Base-by-base conservation (phyloP, 2,888 invertebrate genomes). In the Drosophila paramelanica region DNA sequence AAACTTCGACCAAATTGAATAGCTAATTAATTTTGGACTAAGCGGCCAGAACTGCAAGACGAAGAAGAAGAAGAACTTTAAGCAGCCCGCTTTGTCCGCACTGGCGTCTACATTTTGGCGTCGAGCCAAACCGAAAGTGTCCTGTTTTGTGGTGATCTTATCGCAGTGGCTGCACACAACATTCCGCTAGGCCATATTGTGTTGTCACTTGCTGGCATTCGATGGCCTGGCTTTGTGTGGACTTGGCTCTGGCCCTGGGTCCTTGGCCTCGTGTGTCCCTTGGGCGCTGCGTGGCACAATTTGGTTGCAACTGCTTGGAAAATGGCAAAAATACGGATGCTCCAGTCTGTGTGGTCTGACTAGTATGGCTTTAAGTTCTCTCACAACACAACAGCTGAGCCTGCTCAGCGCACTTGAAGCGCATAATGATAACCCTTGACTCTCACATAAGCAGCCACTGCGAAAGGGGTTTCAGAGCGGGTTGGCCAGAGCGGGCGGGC, bases 401-500 rank as follows among this genome's bases (percentile, higher is more conserved):
- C 66, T 64, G 47, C 46, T 43, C 38, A 57, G 60, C 31, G 45
- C 67, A 71, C 76, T 82, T 64, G 52, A 55, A 67, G 56, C 80
- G 65, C 80, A 88, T 88, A 82, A 86, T 88, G 82, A 86, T 88
- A 88, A 79, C 89, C 80, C 88, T 88, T 88, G 80, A 88, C 73
- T 86, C 73, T 73, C 80, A 64, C 77, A 71, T 76, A 76, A 68
- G 70, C 82, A 65, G 65, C 47, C 56, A 49, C 56, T 36, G 13
- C 23, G 23, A 23, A 23, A 23, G 23, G 23, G 23, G 23, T 23
- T 23, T 23, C 23, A 5, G 36, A 51, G 59, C 42, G 33, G 39
- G 17, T n/a, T n/a, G n/a, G n/a, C n/a, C 23, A 5, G 36, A 51
- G 59, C 42, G 33, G 39, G 17, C 17, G 17, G 50, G 39, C 46